Conservation (phyloP, 2,113 vertebrate genomes). For the Riparia riparia region DNA sequence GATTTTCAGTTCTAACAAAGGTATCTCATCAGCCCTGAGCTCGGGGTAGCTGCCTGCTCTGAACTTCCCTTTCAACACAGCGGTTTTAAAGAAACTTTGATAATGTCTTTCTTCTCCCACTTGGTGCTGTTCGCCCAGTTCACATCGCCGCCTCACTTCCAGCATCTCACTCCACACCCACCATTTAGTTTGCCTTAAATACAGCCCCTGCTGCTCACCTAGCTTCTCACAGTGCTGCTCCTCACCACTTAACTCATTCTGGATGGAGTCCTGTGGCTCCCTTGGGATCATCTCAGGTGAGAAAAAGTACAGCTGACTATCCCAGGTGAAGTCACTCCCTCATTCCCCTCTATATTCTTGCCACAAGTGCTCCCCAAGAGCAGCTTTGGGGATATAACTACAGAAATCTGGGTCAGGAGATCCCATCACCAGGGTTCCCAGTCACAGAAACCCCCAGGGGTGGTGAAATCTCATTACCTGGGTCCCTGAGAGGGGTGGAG, state of each 20-base stretch:
- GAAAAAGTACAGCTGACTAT: background rate
- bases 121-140: background rate
- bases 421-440: background rate
- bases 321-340: background rate
- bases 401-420: background rate
- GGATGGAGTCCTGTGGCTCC: background rate
- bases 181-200: background rate
- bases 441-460: background rate
- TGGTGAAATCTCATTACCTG: background rate
- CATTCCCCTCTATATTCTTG: fast-evolving
- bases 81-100: background rate
- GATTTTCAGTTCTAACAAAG: background rate
- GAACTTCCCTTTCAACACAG: background rate
- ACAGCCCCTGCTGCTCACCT: background rate
- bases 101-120: background rate
- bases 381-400: background rate
- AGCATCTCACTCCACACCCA: background rate
- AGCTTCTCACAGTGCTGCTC: background rate
- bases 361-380: background rate
- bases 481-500: background rate
- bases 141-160: background rate
- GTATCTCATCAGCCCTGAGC: background rate
- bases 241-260: background rate
- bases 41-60: background rate
- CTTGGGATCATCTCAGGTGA: background rate